Evolutionary conservation across 2,113 vertebrate species (phyloP).

Genomic region (Sapajus apella): DNA sequence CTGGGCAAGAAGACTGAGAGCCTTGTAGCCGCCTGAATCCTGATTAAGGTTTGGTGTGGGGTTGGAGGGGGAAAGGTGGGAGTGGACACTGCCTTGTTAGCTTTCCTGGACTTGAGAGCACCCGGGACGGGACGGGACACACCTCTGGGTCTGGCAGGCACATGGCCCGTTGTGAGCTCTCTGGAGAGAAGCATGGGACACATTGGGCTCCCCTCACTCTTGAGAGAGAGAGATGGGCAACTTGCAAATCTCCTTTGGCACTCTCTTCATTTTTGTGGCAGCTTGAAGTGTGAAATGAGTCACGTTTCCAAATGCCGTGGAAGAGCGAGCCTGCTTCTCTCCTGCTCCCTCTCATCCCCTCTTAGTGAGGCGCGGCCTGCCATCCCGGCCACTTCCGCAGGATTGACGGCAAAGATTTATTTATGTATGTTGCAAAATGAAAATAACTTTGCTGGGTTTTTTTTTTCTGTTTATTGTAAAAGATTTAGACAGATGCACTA

Average conservation of each 20-base stretch:
- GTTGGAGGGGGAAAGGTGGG: not conserved
- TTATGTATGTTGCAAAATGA: not conserved
- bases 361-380: not conserved
- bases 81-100: not conserved
- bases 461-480: not conserved
- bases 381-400: not conserved
- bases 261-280: not conserved
- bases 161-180: not conserved
- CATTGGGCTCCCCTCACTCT: not conserved
- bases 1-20: not conserved
- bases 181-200: not conserved
- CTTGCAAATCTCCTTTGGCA: not conserved
- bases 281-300: constrained; percentile 9
- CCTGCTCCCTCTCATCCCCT: no score
- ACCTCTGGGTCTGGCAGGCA: not conserved
- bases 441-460: not conserved
- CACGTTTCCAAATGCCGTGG: constrained; percentile 10
- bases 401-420: not conserved
- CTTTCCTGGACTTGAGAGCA: not conserved
- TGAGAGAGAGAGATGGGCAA: not conserved
- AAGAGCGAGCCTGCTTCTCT: not conserved
- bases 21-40: not conserved
- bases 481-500: constrained; percentile 15
- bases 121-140: not conserved
- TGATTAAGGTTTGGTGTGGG: not conserved